Base-by-base conservation (phyloP, 2,797 vertebrate genomes). In the Lophius americanus region DNA sequence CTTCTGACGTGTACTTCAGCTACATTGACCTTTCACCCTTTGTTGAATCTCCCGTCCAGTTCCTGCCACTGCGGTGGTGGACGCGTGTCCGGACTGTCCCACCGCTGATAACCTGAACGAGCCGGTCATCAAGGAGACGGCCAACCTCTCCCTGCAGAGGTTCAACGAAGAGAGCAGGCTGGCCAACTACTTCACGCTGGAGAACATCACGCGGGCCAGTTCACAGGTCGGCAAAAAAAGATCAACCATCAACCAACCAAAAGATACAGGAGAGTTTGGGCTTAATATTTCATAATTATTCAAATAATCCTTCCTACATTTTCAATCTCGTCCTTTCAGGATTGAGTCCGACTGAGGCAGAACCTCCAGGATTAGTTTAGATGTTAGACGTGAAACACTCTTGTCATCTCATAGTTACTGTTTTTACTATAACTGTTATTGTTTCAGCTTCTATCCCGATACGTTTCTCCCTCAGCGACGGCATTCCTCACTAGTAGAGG, bases 1-100 rank as follows among this genome's bases (percentile, higher is more conserved):
- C 23, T 23, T 23, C 14, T 49, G 13, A 14, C 47, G n/a, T 13
- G 5, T 12, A n/a, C 9, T 14, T 9, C 14, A 23, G 5, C 39
- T 12, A 6, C 35, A 44, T 11, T 65, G 7, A 58, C 23, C 13
- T 61, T 64, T 70, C 23, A 51, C 39, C 54, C 13, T 42, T 23
- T 23, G 9, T 44, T 12, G 0, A 39, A 62, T 33, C 32, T 32
- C 57, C 63, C 71, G 57, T 81, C 37, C 41, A 92, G 91, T 92
- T 65, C 78, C 90, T 7, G 75, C 79, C 37, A 75, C 60, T 0
- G 84, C 48, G 0, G 64, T 92, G 42, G 38, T 86, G 51, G 4
- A n/a, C 0, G 6, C 2, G 7, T 92, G 92, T 65, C 89, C 88
- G 0, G 92, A 93, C 75, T 93, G 92, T 70, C 87, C 91, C 44